Percentiles rank a stretch among this genome's conserved stretches.
Conservation (phyloP, 2,888 invertebrate species). For the Dromius quadrimaculatus region DNA sequence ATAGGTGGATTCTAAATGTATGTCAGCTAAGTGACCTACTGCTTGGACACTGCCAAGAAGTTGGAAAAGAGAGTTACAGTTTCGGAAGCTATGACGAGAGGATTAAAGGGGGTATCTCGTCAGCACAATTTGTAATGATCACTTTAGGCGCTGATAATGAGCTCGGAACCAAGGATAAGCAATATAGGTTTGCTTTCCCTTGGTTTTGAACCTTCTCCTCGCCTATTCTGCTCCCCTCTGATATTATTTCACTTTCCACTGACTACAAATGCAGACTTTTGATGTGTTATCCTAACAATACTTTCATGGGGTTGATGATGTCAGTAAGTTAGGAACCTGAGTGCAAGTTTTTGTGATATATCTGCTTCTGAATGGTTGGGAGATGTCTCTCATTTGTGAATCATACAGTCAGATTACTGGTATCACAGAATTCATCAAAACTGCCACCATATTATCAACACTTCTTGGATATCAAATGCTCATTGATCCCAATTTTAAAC, state of each 20-base stretch:
- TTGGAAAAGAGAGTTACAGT: slow-evolving; percentile 4
- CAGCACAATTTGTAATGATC: slow-evolving; percentile 52
- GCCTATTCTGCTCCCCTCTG: background rate
- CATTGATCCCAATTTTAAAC: too few species aligned
- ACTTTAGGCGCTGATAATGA: slow-evolving; percentile 51
- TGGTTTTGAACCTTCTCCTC: background rate
- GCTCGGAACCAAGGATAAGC: slow-evolving; percentile 51
- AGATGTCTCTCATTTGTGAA: slow-evolving; percentile 1
- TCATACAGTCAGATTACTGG: background rate
- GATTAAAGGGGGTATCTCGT: slow-evolving; percentile 25
- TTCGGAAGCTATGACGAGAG: background rate
- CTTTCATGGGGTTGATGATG: slow-evolving; percentile 44
- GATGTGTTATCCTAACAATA: slow-evolving; percentile 50
- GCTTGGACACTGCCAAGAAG: slow-evolving; percentile 9
- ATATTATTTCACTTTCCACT: slow-evolving; percentile 1
- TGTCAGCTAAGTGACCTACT: background rate
- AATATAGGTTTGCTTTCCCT: slow-evolving; percentile 38
- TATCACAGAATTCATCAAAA: too few species aligned
- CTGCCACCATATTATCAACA: too few species aligned
- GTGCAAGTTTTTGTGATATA: slow-evolving; percentile 46
- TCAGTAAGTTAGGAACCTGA: slow-evolving; percentile 10
- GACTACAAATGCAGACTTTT: slow-evolving; percentile 41
- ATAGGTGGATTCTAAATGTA: background rate
- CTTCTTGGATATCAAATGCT: too few species aligned
- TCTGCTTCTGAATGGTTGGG: slow-evolving; percentile 17